Conservation (phyloP, 2,113 vertebrate genomes). For the Sphyrna mokarran region DNA sequence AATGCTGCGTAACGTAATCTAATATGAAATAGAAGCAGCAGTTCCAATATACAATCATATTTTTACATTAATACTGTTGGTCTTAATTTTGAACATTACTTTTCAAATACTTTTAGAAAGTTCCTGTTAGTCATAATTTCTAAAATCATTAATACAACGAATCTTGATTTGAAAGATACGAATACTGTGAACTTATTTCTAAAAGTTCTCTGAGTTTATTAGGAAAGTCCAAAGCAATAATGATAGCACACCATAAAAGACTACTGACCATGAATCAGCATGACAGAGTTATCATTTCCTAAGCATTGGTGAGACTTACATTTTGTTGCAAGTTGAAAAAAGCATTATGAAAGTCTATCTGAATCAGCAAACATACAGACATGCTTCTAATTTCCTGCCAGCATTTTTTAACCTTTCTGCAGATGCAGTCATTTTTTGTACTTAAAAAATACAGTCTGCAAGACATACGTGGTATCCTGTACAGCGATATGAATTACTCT, state of each 20-base stretch:
- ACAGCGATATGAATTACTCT: not conserved
- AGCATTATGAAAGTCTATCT: constrained; percentile 9
- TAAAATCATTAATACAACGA: not conserved
- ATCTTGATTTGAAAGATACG: not conserved
- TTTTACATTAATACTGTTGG: not conserved
- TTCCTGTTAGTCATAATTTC: not conserved
- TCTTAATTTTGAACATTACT: not conserved
- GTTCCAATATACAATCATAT: not conserved
- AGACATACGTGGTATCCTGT: not conserved
- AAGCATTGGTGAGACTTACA: not conserved
- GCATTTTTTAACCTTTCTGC: not conserved
- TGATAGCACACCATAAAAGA: not conserved
- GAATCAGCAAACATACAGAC: not conserved
- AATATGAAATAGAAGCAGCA: not conserved
- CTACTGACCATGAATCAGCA: not conserved
- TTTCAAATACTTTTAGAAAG: not conserved
- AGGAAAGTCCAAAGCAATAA: not conserved
- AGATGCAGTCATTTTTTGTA: not conserved
- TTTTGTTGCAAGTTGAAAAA: not conserved
- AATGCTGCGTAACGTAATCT: not conserved
- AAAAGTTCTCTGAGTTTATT: not conserved
- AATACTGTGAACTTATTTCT: not conserved
- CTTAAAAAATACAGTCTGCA: not conserved
- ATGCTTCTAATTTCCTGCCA: not conserved
- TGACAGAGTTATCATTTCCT: not conserved